These are phyloP conservation scores for Drosophila quinaria DNA, from an alignment of 2,888 invertebrate genomes.

Conservation along the genomic window DNA sequence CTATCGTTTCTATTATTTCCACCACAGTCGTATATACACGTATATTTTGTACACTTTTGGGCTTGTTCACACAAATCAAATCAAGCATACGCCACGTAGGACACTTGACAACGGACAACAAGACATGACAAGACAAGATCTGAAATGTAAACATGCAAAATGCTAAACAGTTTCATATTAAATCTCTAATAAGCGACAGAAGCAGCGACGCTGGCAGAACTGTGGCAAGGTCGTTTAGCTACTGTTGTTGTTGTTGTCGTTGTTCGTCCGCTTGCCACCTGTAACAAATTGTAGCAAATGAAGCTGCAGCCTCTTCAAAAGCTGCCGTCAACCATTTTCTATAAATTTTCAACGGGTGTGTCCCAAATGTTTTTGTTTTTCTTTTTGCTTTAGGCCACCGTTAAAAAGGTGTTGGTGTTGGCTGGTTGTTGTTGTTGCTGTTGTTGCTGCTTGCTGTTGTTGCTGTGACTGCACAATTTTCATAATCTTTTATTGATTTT, in stretches of 20 bases:
- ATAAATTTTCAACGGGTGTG: conserved; percentile 68
- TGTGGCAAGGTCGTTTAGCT: conserved; percentile 67
- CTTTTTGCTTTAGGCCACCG: conserved; percentile 12
- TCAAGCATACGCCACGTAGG: conserved; percentile 52
- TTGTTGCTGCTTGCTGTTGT: conserved; percentile 15
- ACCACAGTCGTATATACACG: no score
- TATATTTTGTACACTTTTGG: conserved; percentile 12
- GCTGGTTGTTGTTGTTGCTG: conserved; percentile 11
- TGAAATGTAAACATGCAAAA: conserved; percentile 39
- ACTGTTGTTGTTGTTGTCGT: conserved; percentile 32
- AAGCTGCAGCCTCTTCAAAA: conserved; percentile 67
- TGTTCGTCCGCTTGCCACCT: conserved; percentile 56
- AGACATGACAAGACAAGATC: conserved; percentile 27
- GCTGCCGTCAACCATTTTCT: conserved; percentile 43
- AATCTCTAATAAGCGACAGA: conserved; percentile 41
- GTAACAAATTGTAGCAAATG: conserved; percentile 71
- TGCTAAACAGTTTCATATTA: conserved; percentile 33
- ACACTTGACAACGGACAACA: conserved; percentile 37
- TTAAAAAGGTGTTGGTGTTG: conserved; percentile 58
- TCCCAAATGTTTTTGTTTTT: conserved; percentile 32
- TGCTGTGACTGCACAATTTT: conserved; percentile 68
- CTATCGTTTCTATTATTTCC: no score
- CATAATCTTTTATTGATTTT: conserved; percentile 70
- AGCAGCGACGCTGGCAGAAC: conserved; percentile 38
- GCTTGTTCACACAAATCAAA: conserved; percentile 36